Evolutionary conservation across 2,888 invertebrate genomes (phyloP), one percentile per base, ranked within the genome.

Genomic region (Spisula subtruncata): DNA sequence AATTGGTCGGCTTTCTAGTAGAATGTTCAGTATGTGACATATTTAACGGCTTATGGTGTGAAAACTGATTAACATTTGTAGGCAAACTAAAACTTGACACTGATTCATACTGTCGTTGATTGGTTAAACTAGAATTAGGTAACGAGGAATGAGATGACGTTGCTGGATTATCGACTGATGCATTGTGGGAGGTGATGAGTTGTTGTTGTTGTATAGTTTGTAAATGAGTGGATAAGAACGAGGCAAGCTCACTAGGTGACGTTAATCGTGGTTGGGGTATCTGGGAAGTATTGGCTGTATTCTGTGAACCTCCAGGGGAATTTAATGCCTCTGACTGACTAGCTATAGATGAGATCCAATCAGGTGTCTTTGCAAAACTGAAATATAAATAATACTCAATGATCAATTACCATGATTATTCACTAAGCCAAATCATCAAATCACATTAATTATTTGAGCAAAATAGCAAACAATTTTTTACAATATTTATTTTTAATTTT

Each of bases 331-430:
- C 86, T 16, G 51, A n/a, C 20, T 83, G 85, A 79, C 87, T 81
- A 48, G 87, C 88, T 5, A 91, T 82, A 0, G 91, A 87, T 41
- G 92, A 86, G 5, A 90, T 90, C 91, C 91, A 92, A 25, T 92
- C 90, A 56, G 89, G 89, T 46, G 90, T 90, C 81, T 92, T 87
- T 51, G 93, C 85, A 83, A 92, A 87, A 89, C 93, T 93, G 89
- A 25, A 91, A 88, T 56, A 60, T 29, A 86, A 32, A 46, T 41
- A 29, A 51, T 51, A 29, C 25, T 71, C n/a, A 12, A 1, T 29
- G 14, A 48, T 66, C 25, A 16, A 41, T n/a, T n/a, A n/a, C n/a
- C n/a, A n/a, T n/a, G n/a, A n/a, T n/a, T n/a, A n/a, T n/a, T n/a
- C n/a, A n/a, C n/a, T n/a, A n/a, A n/a, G n/a, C n/a, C n/a, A n/a